Conservation (phyloP, 92 coral and sea anemone genomes). For the Muricea muricata region DNA sequence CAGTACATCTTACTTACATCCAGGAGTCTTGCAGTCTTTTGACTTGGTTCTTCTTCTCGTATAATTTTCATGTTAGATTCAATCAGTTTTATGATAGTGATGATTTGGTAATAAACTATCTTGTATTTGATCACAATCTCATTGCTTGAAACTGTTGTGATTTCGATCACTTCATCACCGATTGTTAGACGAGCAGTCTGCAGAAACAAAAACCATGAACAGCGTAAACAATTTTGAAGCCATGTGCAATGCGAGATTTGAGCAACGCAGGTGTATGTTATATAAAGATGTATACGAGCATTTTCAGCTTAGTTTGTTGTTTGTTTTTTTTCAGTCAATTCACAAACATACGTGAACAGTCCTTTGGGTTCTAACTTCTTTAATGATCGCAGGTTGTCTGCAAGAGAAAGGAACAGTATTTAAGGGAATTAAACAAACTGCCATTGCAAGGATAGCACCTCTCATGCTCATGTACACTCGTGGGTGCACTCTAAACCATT, state of each 20-base stretch:
- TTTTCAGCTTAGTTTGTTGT: no score
- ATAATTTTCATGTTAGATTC: conserved; percentile 35
- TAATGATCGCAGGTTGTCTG: conserved; percentile 6
- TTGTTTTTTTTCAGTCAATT: no score
- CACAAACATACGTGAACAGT: not conserved
- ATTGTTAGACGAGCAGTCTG: conserved; percentile 5
- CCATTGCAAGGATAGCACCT: no score
- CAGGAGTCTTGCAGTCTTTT: conserved; percentile 26
- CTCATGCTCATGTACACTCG: no score
- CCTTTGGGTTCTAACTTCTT: not conserved
- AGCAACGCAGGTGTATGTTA: no score
- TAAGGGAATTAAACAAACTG: not conserved
- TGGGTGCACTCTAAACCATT: no score
- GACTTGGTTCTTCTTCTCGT: conserved; percentile 37
- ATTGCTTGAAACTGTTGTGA: conserved; percentile 24
- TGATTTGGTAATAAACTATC: conserved; percentile 41
- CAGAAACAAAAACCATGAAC: not conserved
- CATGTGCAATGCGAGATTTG: no score
- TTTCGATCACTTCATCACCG: conserved; percentile 41
- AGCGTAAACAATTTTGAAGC: not conserved
- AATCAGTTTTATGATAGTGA: conserved; percentile 23
- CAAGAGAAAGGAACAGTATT: not conserved
- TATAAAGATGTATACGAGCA: no score
- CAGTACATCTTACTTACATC: not conserved
- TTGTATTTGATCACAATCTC: conserved; percentile 43